Base-by-base conservation (phyloP, 2,888 invertebrate genomes). In the Melitaea athalia region DNA sequence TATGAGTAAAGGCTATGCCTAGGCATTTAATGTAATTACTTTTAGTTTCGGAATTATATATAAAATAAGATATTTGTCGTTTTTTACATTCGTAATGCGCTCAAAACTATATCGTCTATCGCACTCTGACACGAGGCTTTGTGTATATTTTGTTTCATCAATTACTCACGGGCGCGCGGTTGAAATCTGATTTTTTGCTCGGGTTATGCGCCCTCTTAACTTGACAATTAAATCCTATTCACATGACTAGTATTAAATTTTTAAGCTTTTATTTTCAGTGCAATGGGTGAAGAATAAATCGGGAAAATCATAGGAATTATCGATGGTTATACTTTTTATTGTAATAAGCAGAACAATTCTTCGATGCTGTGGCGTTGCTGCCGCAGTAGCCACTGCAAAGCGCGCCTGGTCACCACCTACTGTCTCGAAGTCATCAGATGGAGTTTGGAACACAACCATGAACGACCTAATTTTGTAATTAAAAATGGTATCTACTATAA, bases 261-360 rank as follows among this genome's bases (percentile, higher is more conserved):
- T 42, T 6, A 15, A 5, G 17, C 1, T 4, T 24, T 43, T 42
- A 33, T 50, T 75, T 74, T 43, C 70, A 79, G 80, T 77, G 5
- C 67, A 42, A 43, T 77, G 73, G 70, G 72, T 76, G 8, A 53
- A 66, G 45, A 79, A 78, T 4, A 15, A 33, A 1, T 43, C 69
- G 5, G 78, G 1, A 77, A 72, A 15, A 38, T 55, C 15, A 33
- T 81, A 11, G 77, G 76, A 3, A 33, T 81, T 8, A 43, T 80
- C 8, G 60, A 79, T 5, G 77, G 77, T 5, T 80, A 76, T 64
- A 74, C 77, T 5, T 81, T 75, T 67, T 76, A 76, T 53, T 70
- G 72, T 15, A 69, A 63, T 55, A 72, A 67, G 8, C 65, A 65
- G 38, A 57, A 61, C 14, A 63, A 31, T 12, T 59, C 15, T 0